These are phyloP conservation scores for Saccopteryx leptura DNA, from an alignment of 2,113 vertebrate genomes.

Conservation along the genomic window DNA sequence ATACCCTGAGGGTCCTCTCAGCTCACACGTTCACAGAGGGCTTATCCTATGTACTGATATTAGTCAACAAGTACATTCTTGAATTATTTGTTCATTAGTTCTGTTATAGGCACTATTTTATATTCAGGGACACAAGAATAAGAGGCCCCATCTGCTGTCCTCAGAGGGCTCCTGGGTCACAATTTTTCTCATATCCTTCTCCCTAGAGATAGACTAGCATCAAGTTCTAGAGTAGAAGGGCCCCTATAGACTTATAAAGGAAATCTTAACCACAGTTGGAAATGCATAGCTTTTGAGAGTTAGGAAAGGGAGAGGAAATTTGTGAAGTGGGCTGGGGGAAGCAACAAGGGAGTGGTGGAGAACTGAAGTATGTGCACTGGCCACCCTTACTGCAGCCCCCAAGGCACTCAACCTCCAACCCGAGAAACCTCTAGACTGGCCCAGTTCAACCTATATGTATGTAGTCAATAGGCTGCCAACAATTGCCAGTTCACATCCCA, in stretches of 20 bases:
- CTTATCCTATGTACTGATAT: neutral
- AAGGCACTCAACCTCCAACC: neutral
- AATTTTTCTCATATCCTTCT: neutral
- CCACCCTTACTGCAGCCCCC: neutral
- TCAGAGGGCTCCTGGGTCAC: neutral
- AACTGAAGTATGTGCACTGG: neutral
- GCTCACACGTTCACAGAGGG: neutral
- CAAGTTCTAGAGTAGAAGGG: neutral
- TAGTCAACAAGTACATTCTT: neutral
- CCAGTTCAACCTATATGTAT: neutral
- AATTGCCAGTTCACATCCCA: conserved; percentile 18
- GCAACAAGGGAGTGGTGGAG: neutral
- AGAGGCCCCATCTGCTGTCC: neutral
- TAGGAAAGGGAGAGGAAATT: neutral
- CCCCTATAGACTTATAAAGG: conserved; percentile 37
- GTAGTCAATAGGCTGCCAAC: conserved; percentile 4
- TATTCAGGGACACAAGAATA: neutral
- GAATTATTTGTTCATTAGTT: neutral
- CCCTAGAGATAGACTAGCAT: neutral
- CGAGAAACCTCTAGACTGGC: neutral
- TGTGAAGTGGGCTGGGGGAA: neutral
- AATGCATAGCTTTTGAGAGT: neutral
- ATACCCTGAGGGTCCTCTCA: neutral
- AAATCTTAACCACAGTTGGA: neutral
- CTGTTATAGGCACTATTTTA: neutral